A percentile compares a stretch with the other conserved stretches of the same genome.
phyloP scores from a whole-genome alignment of 2,888 invertebrate genomes.

The Trichogramma dendrolimi region DNA sequence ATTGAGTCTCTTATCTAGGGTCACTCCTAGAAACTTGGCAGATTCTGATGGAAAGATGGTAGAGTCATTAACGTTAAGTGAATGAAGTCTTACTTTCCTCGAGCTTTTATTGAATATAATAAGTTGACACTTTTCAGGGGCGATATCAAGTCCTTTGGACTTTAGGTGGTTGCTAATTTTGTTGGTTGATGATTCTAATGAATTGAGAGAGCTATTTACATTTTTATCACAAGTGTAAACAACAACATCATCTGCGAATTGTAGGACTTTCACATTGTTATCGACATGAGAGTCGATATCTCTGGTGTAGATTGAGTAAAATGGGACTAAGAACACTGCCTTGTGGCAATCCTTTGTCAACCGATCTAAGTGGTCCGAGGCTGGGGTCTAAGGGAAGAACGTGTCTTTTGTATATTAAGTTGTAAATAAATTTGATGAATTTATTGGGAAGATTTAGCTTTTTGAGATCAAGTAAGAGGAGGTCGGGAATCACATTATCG shows the following conservation, averaged over 20 bases:
- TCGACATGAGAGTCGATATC: too few species aligned
- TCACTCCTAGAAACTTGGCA: constrained; percentile 21
- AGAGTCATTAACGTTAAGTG: neutral
- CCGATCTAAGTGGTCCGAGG: too few species aligned
- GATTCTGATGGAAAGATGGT: neutral
- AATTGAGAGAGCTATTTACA: too few species aligned
- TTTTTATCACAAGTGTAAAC: constrained; percentile 2
- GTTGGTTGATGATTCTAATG: too few species aligned
- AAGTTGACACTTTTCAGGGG: constrained; percentile 21
- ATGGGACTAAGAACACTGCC: constrained; percentile 18
- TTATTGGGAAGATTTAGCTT: neutral
- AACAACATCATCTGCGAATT: constrained; percentile 25
- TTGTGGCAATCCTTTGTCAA: constrained; percentile 21
- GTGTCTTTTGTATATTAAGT: neutral
- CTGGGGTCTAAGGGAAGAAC: too few species aligned
- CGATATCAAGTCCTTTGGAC: constrained; percentile 8
- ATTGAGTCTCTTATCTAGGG: constrained; percentile 18
- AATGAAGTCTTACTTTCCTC: neutral
- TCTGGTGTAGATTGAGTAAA: constrained; percentile 16
- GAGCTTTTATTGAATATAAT: constrained; percentile 20
- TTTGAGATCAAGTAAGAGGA: neutral
- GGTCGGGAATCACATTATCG: neutral
- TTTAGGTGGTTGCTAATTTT: neutral
- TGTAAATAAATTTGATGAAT: neutral
- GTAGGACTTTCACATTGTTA: constrained; percentile 8